Percentiles rank a stretch among this genome's conserved stretches.
phyloP scores from a whole-genome alignment of 2,113 vertebrate genomes.

The Himantopus leucocephalus region DNA sequence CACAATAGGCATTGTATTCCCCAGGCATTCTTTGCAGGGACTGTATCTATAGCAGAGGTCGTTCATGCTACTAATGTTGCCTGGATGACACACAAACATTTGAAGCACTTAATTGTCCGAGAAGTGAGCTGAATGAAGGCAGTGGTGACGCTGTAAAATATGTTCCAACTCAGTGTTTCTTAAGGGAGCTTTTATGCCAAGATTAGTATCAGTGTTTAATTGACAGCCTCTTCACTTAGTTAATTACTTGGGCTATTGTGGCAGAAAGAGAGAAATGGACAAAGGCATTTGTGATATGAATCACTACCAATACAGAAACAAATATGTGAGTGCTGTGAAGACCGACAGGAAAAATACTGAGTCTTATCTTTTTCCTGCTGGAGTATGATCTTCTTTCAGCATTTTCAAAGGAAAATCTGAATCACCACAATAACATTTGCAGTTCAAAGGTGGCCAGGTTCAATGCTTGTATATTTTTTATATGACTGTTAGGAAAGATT shows the following conservation, averaged over 20 bases:
- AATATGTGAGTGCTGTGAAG: slow-evolving; percentile 55
- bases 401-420: slow-evolving; percentile 64
- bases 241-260: slow-evolving; percentile 79
- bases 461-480: slow-evolving; percentile 48
- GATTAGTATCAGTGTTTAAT: slow-evolving; percentile 87
- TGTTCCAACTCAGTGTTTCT: slow-evolving; percentile 74
- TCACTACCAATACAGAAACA: slow-evolving; percentile 78
- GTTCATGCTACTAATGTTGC: slow-evolving; percentile 70
- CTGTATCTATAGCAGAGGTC: slow-evolving; percentile 70
- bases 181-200: slow-evolving; percentile 80
- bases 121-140: slow-evolving; percentile 80
- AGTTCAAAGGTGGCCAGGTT: slow-evolving; percentile 43
- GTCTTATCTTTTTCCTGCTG: slow-evolving; percentile 42
- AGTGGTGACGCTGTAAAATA: slow-evolving; percentile 72
- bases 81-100: slow-evolving; percentile 75
- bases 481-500: background rate
- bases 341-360: slow-evolving; percentile 7
- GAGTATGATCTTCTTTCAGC: slow-evolving; percentile 51
- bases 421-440: background rate
- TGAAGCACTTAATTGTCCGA: slow-evolving; percentile 78
- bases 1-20: slow-evolving; percentile 74
- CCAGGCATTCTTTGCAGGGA: slow-evolving; percentile 66
- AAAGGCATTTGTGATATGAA: slow-evolving; percentile 79
- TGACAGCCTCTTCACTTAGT: slow-evolving; percentile 83
- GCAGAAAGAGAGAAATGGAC: slow-evolving; percentile 69